Evolutionary conservation across 2,797 vertebrate species (phyloP), one percentile per base, ranked within the genome.

Genomic region (Pelochelys cantorii): DNA sequence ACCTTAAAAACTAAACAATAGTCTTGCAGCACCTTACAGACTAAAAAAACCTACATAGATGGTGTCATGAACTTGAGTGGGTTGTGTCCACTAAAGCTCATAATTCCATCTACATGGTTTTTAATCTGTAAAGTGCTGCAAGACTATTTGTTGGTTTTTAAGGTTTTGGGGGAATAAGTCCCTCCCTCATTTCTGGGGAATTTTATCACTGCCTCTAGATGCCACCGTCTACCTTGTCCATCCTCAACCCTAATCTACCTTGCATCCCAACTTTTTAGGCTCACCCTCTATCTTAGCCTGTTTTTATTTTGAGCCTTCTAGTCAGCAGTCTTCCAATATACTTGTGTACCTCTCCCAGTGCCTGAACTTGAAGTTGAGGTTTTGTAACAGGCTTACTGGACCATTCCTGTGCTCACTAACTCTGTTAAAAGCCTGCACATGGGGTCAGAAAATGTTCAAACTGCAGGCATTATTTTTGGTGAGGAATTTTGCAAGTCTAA

Each of bases 401-500:
- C 54, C 88, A 27, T 8, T 37, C 42, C 86, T 0, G 0, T 56
- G 85, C 23, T 54, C 42, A 37, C 65, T 13, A 31, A 42, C 74
- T 75, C 2, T 1, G 1, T 65, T 83, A 81, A 34, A 31, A 60
- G 1, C 1, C 2, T 84, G 3, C 25, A 7, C 53, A 14, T 11
- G 53, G 15, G 14, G 27, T 56, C 12, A 42, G 42, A 87, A 75
- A 42, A 34, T 20, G 37, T 57, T 83, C 34, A 34, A 62, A 42
- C 4, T 25, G 83, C 5, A 31, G 5, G 60, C 37, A 62, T 54
- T 77, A 27, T 57, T 23, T 87, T 83, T 29, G 78, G 31, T 42
- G 20, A 65, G 27, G 48, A 92, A 85, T 83, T 93, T 93, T 90
- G 74, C n/a, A 88, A 48, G 83, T 53, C n/a, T 48, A 74, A 8